phyloP scores from a whole-genome alignment of 2,888 invertebrate genomes.

The Epicampocera succincta region DNA sequence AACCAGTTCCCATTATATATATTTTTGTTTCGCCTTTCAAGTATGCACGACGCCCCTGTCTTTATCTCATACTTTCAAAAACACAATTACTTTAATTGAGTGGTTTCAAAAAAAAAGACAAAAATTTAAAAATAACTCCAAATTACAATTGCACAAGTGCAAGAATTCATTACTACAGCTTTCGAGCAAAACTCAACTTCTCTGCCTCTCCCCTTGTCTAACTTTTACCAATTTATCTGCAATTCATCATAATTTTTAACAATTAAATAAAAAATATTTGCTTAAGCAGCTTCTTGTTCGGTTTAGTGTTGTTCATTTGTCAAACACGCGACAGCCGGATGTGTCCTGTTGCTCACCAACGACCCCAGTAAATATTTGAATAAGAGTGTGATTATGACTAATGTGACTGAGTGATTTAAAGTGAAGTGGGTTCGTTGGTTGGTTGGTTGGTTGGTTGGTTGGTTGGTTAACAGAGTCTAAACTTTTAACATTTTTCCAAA shows the following conservation, averaged over 20 bases:
- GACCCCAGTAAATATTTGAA: constrained; percentile 41
- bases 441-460: too few species aligned
- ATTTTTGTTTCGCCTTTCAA: not conserved
- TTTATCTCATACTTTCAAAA: not conserved
- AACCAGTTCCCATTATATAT: too few species aligned
- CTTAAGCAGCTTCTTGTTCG: not conserved
- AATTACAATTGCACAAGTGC: constrained; percentile 32
- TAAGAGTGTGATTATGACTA: constrained; percentile 61
- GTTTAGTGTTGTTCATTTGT: constrained; percentile 10
- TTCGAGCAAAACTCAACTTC: constrained; percentile 4
- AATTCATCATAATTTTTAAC: constrained; percentile 45
- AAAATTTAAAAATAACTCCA: not conserved
- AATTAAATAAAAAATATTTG: constrained; percentile 13
- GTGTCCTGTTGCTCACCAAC: constrained; percentile 40
- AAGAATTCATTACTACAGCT: constrained; percentile 33
- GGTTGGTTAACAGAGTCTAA: not conserved
- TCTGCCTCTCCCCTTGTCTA: constrained; percentile 8
- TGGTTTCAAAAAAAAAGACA: not conserved
- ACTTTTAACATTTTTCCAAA: not conserved
- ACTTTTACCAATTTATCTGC: constrained; percentile 17
- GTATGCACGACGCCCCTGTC: not conserved
- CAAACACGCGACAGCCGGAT: constrained; percentile 53
- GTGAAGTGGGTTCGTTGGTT: constrained; percentile 44
- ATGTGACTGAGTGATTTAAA: constrained; percentile 52
- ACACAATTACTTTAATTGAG: constrained; percentile 34